Base-by-base conservation (phyloP, 2,888 invertebrate genomes). In the Caenorhabditis sp. region DNA sequence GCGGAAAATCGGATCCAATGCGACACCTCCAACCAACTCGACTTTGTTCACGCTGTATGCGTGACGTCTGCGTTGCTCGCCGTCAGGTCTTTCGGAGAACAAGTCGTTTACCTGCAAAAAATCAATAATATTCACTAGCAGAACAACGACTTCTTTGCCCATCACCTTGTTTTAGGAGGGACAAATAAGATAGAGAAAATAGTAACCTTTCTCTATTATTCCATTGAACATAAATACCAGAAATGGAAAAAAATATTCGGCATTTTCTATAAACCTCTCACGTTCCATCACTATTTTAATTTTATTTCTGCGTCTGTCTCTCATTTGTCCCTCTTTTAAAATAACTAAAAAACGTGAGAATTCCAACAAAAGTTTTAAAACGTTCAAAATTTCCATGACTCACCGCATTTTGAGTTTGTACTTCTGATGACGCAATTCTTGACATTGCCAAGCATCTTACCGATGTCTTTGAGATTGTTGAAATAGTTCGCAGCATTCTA, bases 1-100 rank as follows among this genome's bases (percentile, higher is more conserved):
- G 24, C 66, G 71, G 59, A 65, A 67, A 14, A 77, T 27, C 17
- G 84, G 84, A 37, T 74, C 75, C 14, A 76, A 55, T 24, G 81
- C 82, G 19, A 84, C 83, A 17, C 84, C 84, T 19, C 84, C 84
- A 49, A 84, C 65, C 8, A 84, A 72, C 49, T 84, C 83, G 1
- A 84, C 81, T 17, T 78, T 78, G 71, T 84, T 84, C 53, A 81
- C 53, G 57, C 84, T 84, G 69, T 59, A 74, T 0, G 71, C 74
- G 26, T 74, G 68, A 26, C 68, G 57, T 59, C 69, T 55, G 23
- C 54, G 31, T 6, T 43, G 37, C 55, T 63, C 53, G 50, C 64
- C 55, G 23, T 62, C 1, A 10, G 74, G 64, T 49, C 73, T 74
- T 24, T 78, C 78, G 23, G 78, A 60, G 61, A 78, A 78, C 51